phyloP scores from a whole-genome alignment of 2,113 vertebrate genomes.

The Calidris pygmaea region DNA sequence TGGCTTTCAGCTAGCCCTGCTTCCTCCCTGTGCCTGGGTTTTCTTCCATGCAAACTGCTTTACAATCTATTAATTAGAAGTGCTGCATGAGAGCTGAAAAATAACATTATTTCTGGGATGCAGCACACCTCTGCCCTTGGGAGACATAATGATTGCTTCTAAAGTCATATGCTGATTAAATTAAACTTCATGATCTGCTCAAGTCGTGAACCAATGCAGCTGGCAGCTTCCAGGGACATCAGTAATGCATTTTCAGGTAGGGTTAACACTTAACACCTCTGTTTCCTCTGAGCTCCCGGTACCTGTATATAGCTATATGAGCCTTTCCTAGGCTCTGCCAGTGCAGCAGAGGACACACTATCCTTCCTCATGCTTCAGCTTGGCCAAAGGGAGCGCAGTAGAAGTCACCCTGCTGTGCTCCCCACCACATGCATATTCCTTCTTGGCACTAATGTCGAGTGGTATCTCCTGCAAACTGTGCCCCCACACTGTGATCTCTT shows the following conservation, averaged over 20 bases:
- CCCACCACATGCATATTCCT: neutral
- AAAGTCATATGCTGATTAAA: neutral
- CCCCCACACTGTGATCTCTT: neutral
- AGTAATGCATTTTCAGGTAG: neutral
- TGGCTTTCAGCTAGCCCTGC: neutral
- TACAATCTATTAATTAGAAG: neutral
- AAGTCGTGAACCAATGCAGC: neutral
- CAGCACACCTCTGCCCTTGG: conserved; percentile 12
- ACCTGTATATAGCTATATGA: fast-evolving
- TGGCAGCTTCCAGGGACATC: neutral
- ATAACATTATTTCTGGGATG: conserved; percentile 13
- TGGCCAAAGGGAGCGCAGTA: neutral
- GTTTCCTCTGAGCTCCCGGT: neutral
- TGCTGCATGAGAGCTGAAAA: conserved; percentile 19
- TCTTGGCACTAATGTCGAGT: neutral
- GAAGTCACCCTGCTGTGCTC: neutral
- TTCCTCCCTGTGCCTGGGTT: neutral
- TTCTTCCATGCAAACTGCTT: neutral
- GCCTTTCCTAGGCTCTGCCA: neutral
- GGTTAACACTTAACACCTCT: neutral
- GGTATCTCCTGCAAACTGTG: neutral
- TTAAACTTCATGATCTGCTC: neutral
- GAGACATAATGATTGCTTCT: neutral
- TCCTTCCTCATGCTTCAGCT: neutral
- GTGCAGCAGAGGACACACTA: neutral